Evolutionary conservation across 1,140 invertebrate species (phyloP), one percentile per base, ranked within the genome.

Genomic region (Macrocentrus cingulum): DNA sequence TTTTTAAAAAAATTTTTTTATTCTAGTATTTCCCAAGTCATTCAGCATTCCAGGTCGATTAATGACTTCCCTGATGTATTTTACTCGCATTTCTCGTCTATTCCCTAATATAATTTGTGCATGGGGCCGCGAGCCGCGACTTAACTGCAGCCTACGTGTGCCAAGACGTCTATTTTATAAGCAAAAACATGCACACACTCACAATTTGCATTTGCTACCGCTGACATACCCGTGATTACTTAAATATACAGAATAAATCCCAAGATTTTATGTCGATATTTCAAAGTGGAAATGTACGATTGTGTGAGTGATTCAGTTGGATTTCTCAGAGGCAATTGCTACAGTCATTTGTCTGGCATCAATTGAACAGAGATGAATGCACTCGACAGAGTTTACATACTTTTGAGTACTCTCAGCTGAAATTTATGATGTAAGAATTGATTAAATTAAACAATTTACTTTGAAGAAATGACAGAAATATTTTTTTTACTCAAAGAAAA

Each of bases 61-160:
- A 50, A 57, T 57, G 34, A 41, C 55, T 57, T 57, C 46, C 16
- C 48, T 41, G 23, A n/a, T 53, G 39, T 53, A 25, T 18, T 51
- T 37, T 51, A 32, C 32, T 51, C 29, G 34, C 9, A 29, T 51
- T 51, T 51, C 32, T 36, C 8, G 34, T 20, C 49, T 37, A 19
- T 51, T 37, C 32, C 49, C 32, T 37, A 51, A 51, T 51, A 51
- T 51, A 15, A 51, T n/a, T n/a, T 37, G 49, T 34, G 32, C 32
- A 37, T 29, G 20, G 16, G 15, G 29, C 22, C 4, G 9, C 23
- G n/a, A n/a, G 13, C n/a, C 18, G 18, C 25, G 11, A 29, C 25
- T 5, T 37, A n/a, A 8, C 5, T 9, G 18, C 6, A 29, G 25
- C 8, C 13, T 16, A 22, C 9, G 29, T 49, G 46, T 29, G 46